Evolutionary conservation across 2,113 vertebrate species (phyloP).

Genomic region (Saccopteryx bilineata): DNA sequence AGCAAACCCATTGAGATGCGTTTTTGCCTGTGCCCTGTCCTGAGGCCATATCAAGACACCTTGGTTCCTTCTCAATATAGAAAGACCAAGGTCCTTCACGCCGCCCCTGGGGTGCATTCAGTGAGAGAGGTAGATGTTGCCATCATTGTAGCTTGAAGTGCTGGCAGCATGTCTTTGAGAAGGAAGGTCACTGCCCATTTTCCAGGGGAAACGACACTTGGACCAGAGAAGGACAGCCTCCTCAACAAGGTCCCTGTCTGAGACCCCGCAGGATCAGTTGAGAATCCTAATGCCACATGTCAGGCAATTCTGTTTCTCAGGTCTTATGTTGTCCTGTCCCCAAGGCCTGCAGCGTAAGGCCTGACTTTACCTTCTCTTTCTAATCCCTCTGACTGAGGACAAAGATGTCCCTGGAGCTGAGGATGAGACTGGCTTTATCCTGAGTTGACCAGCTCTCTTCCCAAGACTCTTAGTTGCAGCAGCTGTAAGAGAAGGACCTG

Average conservation of each 20-base stretch:
- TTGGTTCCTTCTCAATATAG: not conserved
- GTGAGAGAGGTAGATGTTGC: not conserved
- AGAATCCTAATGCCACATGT: not conserved
- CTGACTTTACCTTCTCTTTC: not conserved
- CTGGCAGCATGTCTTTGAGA: not conserved
- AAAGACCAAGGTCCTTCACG: accelerated
- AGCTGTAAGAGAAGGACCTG: not conserved
- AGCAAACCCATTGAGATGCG: not conserved
- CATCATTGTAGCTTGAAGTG: not conserved
- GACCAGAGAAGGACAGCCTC: no score
- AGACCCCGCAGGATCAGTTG: not conserved
- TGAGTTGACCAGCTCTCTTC: not conserved
- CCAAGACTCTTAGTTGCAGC: not conserved
- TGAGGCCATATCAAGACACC: not conserved
- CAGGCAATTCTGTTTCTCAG: not conserved
- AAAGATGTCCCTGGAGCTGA: not conserved
- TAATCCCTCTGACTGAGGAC: not conserved
- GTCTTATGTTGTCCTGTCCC: not conserved
- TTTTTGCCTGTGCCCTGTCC: not conserved
- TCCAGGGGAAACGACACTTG: not conserved
- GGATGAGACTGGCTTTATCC: not conserved
- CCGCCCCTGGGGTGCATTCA: accelerated
- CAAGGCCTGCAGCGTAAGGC: not conserved
- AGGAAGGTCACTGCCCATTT: not conserved
- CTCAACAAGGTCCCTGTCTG: not conserved